A percentile compares a stretch with the other conserved stretches of the same genome.
These are phyloP conservation scores for Neofelis nebulosa DNA, from an alignment of 2,113 vertebrate genomes.

Conservation along the genomic window DNA sequence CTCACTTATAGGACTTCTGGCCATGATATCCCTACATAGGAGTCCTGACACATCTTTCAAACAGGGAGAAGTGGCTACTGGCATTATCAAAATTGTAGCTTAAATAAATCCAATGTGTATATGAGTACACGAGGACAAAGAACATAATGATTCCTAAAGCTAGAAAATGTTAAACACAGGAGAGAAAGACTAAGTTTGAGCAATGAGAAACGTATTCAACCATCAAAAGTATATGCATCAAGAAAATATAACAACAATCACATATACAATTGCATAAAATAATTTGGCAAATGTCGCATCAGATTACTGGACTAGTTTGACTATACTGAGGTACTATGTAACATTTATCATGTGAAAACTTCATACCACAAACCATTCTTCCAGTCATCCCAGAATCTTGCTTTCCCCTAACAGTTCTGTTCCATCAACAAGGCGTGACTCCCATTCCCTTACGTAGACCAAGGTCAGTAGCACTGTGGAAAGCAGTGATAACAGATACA, in stretches of 20 bases:
- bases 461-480: background rate
- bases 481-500: background rate
- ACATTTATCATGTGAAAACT: background rate
- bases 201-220: background rate
- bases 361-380: background rate
- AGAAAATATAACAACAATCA: background rate
- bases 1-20: background rate
- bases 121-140: background rate
- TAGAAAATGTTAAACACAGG: background rate
- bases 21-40: background rate
- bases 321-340: background rate
- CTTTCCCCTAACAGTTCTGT: background rate
- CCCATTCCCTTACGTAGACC: background rate
- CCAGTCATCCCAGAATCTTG: background rate
- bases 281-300: background rate
- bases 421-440: background rate
- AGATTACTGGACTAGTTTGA: background rate
- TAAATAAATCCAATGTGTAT: background rate
- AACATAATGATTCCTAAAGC: constrained; percentile 7
- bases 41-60: background rate
- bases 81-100: background rate
- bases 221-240: background rate
- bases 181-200: background rate
- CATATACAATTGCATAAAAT: background rate
- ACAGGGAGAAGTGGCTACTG: background rate